Percentiles rank a stretch among this genome's conserved stretches.
phyloP scores from a whole-genome alignment of 23 tunicate genomes.

The Clavelina lepadiformis region DNA sequence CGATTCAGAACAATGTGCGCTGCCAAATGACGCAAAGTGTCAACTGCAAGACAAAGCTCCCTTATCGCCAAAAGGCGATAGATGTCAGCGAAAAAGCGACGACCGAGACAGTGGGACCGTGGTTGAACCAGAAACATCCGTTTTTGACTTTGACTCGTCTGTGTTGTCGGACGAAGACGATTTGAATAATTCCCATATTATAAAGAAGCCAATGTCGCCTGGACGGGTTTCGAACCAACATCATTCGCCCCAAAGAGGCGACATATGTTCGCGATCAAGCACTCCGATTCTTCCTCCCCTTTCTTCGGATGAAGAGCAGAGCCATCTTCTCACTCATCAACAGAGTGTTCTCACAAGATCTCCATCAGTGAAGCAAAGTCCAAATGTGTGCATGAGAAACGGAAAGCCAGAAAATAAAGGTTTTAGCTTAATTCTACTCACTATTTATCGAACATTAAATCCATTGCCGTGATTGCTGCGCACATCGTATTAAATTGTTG shows the following conservation, averaged over 20 bases:
- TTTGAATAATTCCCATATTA: neutral
- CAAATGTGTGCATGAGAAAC: neutral
- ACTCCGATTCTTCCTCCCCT: conserved; percentile 89
- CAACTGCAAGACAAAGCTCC: neutral
- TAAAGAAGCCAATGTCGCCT: neutral
- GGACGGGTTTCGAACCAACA: conserved; percentile 1
- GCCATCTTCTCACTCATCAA: too few species aligned
- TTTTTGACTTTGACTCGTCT: conserved; percentile 78
- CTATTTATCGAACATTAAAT: too few species aligned
- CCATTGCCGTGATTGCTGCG: too few species aligned
- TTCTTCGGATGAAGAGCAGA: conserved; percentile 41
- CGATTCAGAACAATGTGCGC: conserved; percentile 9
- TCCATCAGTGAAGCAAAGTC: too few species aligned
- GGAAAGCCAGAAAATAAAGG: conserved; percentile 10
- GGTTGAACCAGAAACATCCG: conserved; percentile 63
- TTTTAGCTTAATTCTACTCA: too few species aligned
- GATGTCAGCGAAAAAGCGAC: conserved; percentile 65
- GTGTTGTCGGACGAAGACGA: conserved; percentile 26
- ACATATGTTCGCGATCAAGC: conserved; percentile 37
- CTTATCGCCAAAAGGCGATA: conserved; percentile 17
- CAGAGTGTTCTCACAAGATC: too few species aligned
- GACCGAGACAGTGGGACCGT: conserved; percentile 95
- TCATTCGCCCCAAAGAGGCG: neutral
- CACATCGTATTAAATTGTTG: too few species aligned
- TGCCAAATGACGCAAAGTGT: conserved; percentile 9